phyloP scores from a whole-genome alignment of 2,888 invertebrate genomes.

The Crematogaster levior region DNA sequence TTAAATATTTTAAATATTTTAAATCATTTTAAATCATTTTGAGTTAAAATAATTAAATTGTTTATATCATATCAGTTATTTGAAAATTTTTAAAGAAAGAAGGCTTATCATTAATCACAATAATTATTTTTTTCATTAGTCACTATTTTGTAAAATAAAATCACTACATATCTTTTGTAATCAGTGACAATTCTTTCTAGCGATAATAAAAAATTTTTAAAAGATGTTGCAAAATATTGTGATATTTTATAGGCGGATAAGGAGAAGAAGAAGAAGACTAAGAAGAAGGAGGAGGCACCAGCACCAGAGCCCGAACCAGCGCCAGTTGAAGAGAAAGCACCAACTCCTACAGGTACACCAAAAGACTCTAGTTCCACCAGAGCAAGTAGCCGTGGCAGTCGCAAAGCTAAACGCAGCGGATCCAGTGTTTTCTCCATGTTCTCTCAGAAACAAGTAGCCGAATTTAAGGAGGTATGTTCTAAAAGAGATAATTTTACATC shows the following conservation, averaged over 20 bases:
- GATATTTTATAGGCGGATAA: constrained; percentile 91
- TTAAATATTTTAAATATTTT: neutral
- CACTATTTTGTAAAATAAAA: neutral
- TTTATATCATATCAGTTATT: neutral
- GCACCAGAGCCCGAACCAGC: constrained; percentile 90
- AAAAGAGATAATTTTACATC: neutral
- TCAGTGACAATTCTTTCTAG: neutral
- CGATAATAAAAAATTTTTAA: neutral
- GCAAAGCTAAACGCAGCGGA: constrained; percentile 94
- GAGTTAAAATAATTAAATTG: neutral
- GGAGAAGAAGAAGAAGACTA: constrained; percentile 94
- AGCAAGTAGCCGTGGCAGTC: constrained; percentile 93
- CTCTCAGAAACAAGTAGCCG: constrained; percentile 97
- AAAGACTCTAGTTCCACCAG: constrained; percentile 88
- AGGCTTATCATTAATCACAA: neutral
- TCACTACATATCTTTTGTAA: neutral
- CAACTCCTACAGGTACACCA: constrained; percentile 85
- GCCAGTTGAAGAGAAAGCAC: constrained; percentile 87
- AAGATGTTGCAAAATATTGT: neutral
- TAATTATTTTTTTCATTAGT: neutral
- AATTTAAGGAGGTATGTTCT: constrained; percentile 94
- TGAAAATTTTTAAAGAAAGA: neutral
- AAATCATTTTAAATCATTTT: neutral
- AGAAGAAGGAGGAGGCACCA: constrained; percentile 91
- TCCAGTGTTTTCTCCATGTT: constrained; percentile 99